Evolutionary conservation across 1,140 invertebrate species (phyloP).

Genomic region (Mya arenaria): DNA sequence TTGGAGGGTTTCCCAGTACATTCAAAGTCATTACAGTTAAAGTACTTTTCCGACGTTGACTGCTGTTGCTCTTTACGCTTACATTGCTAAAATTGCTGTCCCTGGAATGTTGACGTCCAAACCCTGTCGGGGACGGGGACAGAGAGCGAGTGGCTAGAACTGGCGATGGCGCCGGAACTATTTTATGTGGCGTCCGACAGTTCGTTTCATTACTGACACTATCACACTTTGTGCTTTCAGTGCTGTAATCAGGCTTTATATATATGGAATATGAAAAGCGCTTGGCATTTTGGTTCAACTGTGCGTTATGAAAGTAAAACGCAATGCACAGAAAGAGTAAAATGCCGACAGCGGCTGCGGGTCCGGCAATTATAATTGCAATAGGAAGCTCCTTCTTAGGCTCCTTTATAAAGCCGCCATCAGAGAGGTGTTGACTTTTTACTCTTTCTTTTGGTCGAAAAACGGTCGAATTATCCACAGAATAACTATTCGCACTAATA

Average conservation of each 20-base stretch:
- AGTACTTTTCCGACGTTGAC: conserved; percentile 21
- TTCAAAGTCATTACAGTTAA: background rate
- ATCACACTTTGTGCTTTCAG: background rate
- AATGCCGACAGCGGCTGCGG: conserved; percentile 24
- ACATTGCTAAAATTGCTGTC: background rate
- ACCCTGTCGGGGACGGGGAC: too few relatives aligned
- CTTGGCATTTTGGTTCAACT: conserved; percentile 41
- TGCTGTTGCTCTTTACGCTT: background rate
- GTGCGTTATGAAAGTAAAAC: conserved; percentile 37
- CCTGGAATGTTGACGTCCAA: background rate
- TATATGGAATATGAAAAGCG: conserved; percentile 24
- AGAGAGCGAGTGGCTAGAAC: background rate
- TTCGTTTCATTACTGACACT: background rate
- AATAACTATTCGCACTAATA: too few relatives aligned
- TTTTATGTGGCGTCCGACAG: background rate
- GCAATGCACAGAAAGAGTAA: conserved; percentile 38
- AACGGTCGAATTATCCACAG: too few relatives aligned
- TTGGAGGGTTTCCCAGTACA: background rate
- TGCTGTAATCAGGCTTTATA: conserved; percentile 11
- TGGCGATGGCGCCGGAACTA: background rate
- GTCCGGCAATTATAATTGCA: conserved; percentile 37
- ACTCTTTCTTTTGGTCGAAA: too few relatives aligned
- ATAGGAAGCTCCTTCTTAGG: conserved; percentile 42
- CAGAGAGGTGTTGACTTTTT: too few relatives aligned
- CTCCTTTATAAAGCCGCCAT: too few relatives aligned